Percentiles rank a stretch among this genome's conserved stretches.
Conservation (phyloP, 1,140 invertebrate species). For the Heterodera schachtii region DNA sequence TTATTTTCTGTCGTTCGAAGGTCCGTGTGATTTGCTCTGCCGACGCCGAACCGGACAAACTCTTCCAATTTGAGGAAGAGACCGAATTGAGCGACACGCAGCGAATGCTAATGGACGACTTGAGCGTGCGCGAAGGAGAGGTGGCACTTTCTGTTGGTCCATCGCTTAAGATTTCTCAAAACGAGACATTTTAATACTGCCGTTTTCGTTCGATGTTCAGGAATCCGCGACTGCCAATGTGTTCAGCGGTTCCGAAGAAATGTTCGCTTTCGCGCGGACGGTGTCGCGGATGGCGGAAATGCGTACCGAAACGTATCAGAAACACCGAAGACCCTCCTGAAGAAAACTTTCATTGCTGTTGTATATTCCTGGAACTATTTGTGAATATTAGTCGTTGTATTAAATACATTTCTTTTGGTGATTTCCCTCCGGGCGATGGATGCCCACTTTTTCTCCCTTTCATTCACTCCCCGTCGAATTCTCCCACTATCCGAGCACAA, state of each 20-base stretch:
- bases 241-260: constrained; percentile 94
- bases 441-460: too few relatives aligned
- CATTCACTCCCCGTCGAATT: not conserved
- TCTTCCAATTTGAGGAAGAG: constrained; percentile 74
- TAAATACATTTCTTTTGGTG: too few relatives aligned
- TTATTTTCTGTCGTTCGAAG: constrained; percentile 66
- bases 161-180: constrained; percentile 20
- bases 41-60: constrained; percentile 74
- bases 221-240: constrained; percentile 78
- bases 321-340: constrained; percentile 44
- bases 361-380: too few relatives aligned
- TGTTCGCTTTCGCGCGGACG: constrained; percentile 93
- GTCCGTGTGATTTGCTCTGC: constrained; percentile 81
- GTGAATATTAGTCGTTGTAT: too few relatives aligned
- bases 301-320: constrained; percentile 89
- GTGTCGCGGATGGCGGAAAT: constrained; percentile 89
- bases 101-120: constrained; percentile 87
- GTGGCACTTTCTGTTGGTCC: not conserved
- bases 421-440: too few relatives aligned
- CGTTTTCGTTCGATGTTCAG: constrained; percentile 66
- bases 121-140: constrained; percentile 73
- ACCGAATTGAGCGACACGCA: constrained; percentile 74
- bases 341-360: too few relatives aligned
- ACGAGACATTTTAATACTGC: too few relatives aligned
- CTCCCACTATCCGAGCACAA: not conserved